Conservation (phyloP, 2,797 vertebrate genomes). For the Typhlichthys eigenmanni region DNA sequence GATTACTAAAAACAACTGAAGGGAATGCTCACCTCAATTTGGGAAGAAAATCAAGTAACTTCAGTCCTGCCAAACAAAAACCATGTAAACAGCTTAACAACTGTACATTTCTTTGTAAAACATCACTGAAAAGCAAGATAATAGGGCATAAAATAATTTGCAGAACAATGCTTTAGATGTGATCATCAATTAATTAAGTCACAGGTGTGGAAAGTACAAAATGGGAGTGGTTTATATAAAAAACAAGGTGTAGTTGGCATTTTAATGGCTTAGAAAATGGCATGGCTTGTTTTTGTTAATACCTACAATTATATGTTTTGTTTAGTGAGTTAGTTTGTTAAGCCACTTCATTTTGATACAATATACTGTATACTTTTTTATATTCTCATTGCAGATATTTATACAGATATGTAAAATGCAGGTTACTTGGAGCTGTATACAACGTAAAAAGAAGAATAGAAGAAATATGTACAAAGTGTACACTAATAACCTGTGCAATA, state of each 20-base stretch:
- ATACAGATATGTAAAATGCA: too few relatives aligned
- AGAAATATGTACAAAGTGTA: constrained; percentile 4
- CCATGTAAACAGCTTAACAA: neutral
- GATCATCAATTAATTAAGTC: constrained; percentile 12
- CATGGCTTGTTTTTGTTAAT: neutral
- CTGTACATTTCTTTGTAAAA: neutral
- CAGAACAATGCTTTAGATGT: constrained; percentile 10
- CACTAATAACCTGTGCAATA: constrained; percentile 1
- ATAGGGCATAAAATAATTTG: neutral
- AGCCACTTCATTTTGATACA: too few relatives aligned
- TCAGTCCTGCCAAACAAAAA: constrained; percentile 82
- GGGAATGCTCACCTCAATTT: constrained; percentile 87
- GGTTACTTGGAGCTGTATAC: too few relatives aligned
- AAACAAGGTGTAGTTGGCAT: constrained; percentile 34
- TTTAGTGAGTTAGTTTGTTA: too few relatives aligned
- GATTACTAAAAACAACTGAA: constrained; percentile 3
- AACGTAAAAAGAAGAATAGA: too few relatives aligned
- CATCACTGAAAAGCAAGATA: too few relatives aligned
- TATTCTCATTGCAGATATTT: too few relatives aligned
- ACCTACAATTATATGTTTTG: too few relatives aligned
- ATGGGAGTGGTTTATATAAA: constrained; percentile 55
- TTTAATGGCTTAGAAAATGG: neutral
- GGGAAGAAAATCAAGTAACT: constrained; percentile 88
- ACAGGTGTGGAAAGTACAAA: constrained; percentile 68
- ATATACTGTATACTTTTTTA: too few relatives aligned